Evolutionary conservation across 2,797 vertebrate species (phyloP).

Genomic region (Tapirus indicus): DNA sequence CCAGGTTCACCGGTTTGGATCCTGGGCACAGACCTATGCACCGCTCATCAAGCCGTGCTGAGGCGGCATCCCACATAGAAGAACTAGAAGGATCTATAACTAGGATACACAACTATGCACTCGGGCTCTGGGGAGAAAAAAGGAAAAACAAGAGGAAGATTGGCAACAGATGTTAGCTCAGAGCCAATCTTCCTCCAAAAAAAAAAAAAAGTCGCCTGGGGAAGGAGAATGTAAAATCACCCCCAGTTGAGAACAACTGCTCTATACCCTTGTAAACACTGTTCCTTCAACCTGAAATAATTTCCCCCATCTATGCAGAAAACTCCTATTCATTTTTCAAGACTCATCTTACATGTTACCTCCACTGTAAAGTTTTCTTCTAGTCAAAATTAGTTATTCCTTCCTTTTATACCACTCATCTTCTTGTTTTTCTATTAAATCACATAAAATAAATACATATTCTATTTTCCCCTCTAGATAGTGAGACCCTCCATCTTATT

Average conservation of each 20-base stretch:
- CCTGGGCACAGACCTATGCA: too few species aligned
- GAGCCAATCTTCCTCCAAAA: too few species aligned
- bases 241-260: neutral
- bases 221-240: neutral
- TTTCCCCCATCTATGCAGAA: neutral
- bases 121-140: too few species aligned
- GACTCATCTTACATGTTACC: neutral
- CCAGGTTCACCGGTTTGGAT: too few species aligned
- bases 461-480: neutral
- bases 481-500: neutral
- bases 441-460: neutral
- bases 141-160: too few species aligned
- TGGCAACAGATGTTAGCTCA: too few species aligned
- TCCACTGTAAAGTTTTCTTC: neutral
- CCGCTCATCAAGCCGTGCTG: too few species aligned
- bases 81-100: too few species aligned
- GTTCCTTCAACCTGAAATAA: neutral
- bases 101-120: too few species aligned
- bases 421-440: neutral
- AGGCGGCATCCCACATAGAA: too few species aligned
- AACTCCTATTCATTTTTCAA: neutral
- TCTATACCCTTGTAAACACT: neutral
- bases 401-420: neutral
- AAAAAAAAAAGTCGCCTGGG: neutral
- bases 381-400: neutral